Evolutionary conservation across 2,797 vertebrate species (phyloP).

Genomic region (Petrocephalus schoutedeni): DNA sequence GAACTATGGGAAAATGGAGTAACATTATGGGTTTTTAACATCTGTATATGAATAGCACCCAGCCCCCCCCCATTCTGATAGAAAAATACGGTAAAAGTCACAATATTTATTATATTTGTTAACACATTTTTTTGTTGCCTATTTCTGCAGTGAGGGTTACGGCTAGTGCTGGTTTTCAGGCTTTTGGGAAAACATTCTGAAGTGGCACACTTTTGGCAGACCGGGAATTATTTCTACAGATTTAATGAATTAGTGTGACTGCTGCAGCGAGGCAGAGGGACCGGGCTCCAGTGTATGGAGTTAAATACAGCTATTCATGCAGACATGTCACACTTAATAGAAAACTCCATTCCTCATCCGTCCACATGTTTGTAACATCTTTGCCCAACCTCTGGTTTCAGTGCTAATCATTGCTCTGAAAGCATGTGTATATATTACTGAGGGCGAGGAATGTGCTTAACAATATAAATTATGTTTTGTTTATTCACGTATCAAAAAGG

Average conservation of each 20-base stretch:
- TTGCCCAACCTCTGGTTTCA: neutral
- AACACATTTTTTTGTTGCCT: neutral
- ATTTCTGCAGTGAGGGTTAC: neutral
- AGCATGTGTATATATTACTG: neutral
- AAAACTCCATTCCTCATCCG: conserved; percentile 22
- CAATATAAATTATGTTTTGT: neutral
- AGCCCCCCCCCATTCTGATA: neutral
- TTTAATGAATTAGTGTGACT: conserved; percentile 23
- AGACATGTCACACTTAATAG: conserved; percentile 23
- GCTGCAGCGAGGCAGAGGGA: neutral
- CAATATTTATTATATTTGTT: neutral
- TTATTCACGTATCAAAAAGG: neutral
- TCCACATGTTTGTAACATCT: conserved; percentile 19
- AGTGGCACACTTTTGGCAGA: conserved; percentile 25
- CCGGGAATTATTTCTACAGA: conserved; percentile 19
- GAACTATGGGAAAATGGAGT: conserved; percentile 25
- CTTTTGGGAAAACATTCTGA: conserved; percentile 13
- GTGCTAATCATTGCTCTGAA: conserved; percentile 6
- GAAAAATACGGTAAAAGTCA: conserved; percentile 36
- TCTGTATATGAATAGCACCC: neutral
- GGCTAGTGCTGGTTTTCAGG: neutral
- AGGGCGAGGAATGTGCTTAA: neutral
- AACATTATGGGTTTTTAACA: neutral
- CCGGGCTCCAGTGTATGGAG: conserved; percentile 9
- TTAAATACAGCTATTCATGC: conserved; percentile 22